Base-by-base conservation (phyloP, 2,888 invertebrate species). In the Augochlorella aurata region DNA sequence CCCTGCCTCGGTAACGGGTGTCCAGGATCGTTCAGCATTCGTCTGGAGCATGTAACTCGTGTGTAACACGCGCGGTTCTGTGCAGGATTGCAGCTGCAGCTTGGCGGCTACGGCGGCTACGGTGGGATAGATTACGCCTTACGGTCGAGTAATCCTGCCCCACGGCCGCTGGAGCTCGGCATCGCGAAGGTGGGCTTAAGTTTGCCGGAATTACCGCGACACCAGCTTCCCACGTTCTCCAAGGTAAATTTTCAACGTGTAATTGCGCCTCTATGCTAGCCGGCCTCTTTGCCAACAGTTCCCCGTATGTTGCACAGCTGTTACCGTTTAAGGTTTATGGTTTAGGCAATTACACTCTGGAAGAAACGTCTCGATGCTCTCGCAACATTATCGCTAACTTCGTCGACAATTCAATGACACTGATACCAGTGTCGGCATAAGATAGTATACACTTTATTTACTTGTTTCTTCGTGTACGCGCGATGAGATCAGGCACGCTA, bases 121-220 rank as follows among this genome's bases (percentile, higher is more conserved):
- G 88, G 85, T 44, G 92, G 91, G 73, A 87, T 93, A 85, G 90
- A 92, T 88, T 92, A 90, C 84, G 77, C 89, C 71, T 81, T 85
- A 76, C 87, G 88, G 79, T 68, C 89, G 52, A 84, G 86, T 85
- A 90, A 90, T 89, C 86, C 87, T 47, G 84, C 81, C 44, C 69
- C 86, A 58, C 89, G 89, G 79, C 85, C 89, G 49, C 74, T 86
- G 74, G 85, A 87, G 63, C 82, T 89, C 66, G 90, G 86, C 16
- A 83, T 89, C 72, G 86, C 87, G 73, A 91, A 91, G 89, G 86
- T 88, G 86, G 89, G 89, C 77, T 85, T 91, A 79, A 88, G 85
- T 88, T 77, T 89, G 21, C 85, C 89, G 74, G 90, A 92, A 86
- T 84, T 89, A 77, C 79, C 87, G 45, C 89, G 84, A 81, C 83